phyloP scores from a whole-genome alignment of 2,888 invertebrate species.

The Cryptocephalus primarius region DNA sequence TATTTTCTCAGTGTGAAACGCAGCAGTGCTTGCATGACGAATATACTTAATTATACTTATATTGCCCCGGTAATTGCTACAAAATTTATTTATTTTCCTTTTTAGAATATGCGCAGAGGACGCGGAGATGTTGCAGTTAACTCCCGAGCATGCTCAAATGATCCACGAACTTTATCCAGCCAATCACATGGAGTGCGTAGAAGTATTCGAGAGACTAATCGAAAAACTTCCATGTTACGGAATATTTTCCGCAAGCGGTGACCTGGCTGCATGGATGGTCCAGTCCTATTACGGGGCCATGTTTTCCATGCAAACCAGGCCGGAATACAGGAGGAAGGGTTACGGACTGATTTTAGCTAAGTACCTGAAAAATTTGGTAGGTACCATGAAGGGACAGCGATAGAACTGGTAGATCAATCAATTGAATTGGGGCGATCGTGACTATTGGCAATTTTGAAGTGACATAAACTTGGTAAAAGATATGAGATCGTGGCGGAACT shows the following conservation, averaged over 20 bases:
- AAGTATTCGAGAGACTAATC: constrained; percentile 71
- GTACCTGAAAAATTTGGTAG: constrained; percentile 39
- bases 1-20: no score
- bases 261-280: constrained; percentile 82
- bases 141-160: constrained; percentile 66
- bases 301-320: constrained; percentile 80
- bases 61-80: no score
- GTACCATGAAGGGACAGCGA: no score
- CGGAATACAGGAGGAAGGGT: constrained; percentile 36
- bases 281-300: constrained; percentile 85
- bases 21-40: no score
- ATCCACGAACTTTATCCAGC: constrained; percentile 82
- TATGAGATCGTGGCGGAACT: no score
- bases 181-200: constrained; percentile 77
- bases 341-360: constrained; percentile 66
- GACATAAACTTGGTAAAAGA: no score
- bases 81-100: not conserved
- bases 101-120: constrained; percentile 40
- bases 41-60: no score
- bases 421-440: no score
- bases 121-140: constrained; percentile 65
- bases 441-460: no score
- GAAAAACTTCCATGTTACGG: constrained; percentile 70
- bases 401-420: no score
- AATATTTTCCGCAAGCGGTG: constrained; percentile 58